These are phyloP conservation scores for Palythoa caribaeorum DNA, from an alignment of 92 coral and sea anemone species.

Conservation along the genomic window DNA sequence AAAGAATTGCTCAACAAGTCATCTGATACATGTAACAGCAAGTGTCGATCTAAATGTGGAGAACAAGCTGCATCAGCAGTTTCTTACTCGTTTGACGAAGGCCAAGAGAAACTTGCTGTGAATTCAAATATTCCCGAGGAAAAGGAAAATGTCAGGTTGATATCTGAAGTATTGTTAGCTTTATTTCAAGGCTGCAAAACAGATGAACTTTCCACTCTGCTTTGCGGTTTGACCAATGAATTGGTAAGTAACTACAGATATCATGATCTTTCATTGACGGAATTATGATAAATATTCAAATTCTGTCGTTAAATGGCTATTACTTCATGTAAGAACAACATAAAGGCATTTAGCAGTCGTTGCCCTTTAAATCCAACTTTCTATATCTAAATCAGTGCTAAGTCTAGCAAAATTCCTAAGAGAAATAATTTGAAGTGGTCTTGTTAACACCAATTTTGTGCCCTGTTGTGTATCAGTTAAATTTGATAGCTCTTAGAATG, in stretches of 20 bases:
- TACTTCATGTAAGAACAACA: no score
- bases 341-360: no score
- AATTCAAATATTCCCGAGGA: background rate
- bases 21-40: background rate
- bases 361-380: no score
- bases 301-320: no score
- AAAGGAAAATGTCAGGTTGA: constrained; percentile 11
- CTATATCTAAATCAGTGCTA: no score
- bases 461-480: no score
- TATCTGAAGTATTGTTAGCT: constrained; percentile 58
- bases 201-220: constrained; percentile 52
- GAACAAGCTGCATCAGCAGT: constrained; percentile 34
- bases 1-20: constrained; percentile 31
- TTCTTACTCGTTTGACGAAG: background rate
- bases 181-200: constrained; percentile 72
- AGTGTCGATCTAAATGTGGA: constrained; percentile 36
- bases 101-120: background rate
- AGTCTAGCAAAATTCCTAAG: no score
- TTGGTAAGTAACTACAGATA: constrained; percentile 61
- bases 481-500: no score
- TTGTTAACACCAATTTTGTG: no score
- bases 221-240: constrained; percentile 62
- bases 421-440: no score
- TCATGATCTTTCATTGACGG: no score
- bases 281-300: no score